Evolutionary conservation across 2,113 vertebrate species (phyloP).

Genomic region (Varanus komodoensis): DNA sequence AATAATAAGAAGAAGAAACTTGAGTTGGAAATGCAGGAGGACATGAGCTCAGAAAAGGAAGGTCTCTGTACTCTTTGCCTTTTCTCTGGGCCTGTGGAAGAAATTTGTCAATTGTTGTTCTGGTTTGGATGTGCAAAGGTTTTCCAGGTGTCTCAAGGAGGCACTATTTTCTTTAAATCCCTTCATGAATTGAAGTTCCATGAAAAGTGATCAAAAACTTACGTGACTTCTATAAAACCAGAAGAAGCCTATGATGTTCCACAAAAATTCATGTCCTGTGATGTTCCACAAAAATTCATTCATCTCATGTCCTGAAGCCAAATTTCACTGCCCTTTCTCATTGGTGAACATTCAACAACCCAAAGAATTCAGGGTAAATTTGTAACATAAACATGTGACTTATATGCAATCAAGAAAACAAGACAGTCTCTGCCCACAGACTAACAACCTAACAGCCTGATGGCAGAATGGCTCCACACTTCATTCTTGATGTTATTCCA

Average conservation of each 20-base stretch:
- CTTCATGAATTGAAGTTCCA: background rate
- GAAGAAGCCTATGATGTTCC: background rate
- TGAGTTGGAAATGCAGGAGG: background rate
- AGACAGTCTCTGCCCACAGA: no score
- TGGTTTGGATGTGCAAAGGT: background rate
- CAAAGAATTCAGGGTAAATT: background rate
- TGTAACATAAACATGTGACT: background rate
- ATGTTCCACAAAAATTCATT: no score
- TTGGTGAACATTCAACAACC: background rate
- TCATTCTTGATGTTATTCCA: background rate
- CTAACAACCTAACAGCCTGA: no score
- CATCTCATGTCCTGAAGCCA: background rate
- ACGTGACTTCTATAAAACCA: background rate
- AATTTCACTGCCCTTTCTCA: background rate
- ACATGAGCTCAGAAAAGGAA: background rate
- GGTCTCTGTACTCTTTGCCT: background rate
- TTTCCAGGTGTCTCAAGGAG: background rate
- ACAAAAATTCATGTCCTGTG: no score
- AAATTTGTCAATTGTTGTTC: background rate
- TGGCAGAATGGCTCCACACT: no score
- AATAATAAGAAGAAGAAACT: no score
- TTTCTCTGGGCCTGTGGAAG: background rate
- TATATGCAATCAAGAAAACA: no score
- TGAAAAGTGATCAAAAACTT: background rate
- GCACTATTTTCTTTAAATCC: background rate